Base-by-base conservation (phyloP, 2,113 vertebrate species). In the Coryphaenoides rupestris region DNA sequence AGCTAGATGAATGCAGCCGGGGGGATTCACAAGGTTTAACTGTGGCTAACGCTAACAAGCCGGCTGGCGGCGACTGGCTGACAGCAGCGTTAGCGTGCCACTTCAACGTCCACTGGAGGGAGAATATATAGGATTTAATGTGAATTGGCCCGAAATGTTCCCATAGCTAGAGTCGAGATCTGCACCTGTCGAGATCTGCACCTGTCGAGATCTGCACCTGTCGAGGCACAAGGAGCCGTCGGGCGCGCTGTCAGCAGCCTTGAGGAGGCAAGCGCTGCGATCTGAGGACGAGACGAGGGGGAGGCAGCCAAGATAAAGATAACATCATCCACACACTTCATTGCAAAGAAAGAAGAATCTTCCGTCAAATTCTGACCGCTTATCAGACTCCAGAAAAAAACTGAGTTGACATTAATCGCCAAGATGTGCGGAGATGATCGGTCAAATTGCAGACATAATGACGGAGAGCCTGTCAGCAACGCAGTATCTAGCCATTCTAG, bases 361-460 rank as follows among this genome's bases (percentile, higher is more conserved):
- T 67, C 12, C 13, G 55, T 53, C 10, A 73, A 68, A 52, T 73
- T 65, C 22, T 14, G 59, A 19, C 63, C 40, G 2, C 54, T 72
- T 33, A 62, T 66, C 13, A 47, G 4, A 21, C 55, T 70, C 2
- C 68, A 70, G 19, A 19, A 63, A 14, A 63, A 70, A 63, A 70
- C 52, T 5, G 40, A 45, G 60, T 63, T 55, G 52, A 71, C 12
- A 61, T 45, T 45, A 45, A 71, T 65, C 57, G 57, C 23, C 65
- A 56, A 28, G 65, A 65, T n/a, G 62, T 21, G 65, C 65, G 13
- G 62, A 71, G 26, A 71, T 71, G 58, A 71, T 71, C 21, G 52
- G 21, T 24, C 62, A 71, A 56, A 60, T 71, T 65, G 59, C 66
- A 26, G 66, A 56, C 52, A 46, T 26, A 50, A 60, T 46, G 21